phyloP scores from a whole-genome alignment of 2,797 vertebrate species.

The Limosa lapponica region DNA sequence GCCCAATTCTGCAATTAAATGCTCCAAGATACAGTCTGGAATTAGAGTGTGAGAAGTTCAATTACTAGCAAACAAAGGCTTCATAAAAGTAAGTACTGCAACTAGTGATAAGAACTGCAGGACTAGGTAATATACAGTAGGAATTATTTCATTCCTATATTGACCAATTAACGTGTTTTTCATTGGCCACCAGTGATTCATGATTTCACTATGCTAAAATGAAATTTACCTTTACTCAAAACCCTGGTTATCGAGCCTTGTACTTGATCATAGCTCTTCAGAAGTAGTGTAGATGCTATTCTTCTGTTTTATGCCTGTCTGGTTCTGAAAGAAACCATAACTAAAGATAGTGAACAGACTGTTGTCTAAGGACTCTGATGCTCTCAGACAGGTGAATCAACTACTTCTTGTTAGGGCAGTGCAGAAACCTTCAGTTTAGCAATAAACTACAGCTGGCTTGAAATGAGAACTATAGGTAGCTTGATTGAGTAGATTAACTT shows the following conservation, averaged over 20 bases:
- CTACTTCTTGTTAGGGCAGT: background rate
- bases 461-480: background rate
- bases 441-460: background rate
- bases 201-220: background rate
- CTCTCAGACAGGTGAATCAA: background rate
- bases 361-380: background rate
- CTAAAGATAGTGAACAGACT: background rate
- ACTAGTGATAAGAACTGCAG: background rate
- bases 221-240: background rate
- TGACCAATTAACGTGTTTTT: background rate
- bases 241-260: background rate
- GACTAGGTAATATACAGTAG: background rate
- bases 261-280: background rate
- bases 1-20: background rate
- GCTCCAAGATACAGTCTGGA: background rate
- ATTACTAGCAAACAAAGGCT: background rate
- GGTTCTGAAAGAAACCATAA: background rate
- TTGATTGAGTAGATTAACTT: background rate
- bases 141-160: background rate
- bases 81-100: background rate
- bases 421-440: background rate
- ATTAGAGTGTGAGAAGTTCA: background rate
- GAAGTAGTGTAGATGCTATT: background rate
- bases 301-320: background rate
- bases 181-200: background rate